phyloP scores from a whole-genome alignment of 2,113 vertebrate species.

The Mola mola region DNA sequence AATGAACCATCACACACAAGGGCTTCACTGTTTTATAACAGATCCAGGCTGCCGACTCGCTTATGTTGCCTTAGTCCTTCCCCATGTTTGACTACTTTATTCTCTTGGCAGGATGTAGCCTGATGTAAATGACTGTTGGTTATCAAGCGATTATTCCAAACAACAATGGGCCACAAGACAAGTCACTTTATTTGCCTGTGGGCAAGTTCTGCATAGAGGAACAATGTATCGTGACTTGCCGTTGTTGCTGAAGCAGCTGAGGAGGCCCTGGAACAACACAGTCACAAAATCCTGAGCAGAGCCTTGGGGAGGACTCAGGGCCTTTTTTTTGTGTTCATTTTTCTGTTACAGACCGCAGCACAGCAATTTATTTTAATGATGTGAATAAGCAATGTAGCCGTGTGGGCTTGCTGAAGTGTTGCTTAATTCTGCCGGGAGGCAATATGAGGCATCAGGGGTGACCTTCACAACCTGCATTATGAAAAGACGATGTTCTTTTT shows the following conservation, averaged over 20 bases:
- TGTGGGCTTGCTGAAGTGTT: slow-evolving; percentile 40
- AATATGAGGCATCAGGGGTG: slow-evolving; percentile 24
- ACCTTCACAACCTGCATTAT: slow-evolving; percentile 55
- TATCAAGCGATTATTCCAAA: slow-evolving; percentile 56
- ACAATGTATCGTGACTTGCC: slow-evolving; percentile 19
- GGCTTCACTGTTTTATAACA: neutral
- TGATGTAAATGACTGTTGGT: slow-evolving; percentile 33
- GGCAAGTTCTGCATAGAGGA: slow-evolving; percentile 37
- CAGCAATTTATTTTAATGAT: slow-evolving; percentile 63
- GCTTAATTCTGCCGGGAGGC: slow-evolving; percentile 53
- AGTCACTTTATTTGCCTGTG: slow-evolving; percentile 21
- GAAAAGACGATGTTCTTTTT: slow-evolving; percentile 41
- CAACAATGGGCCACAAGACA: slow-evolving; percentile 22
- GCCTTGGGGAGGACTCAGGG: slow-evolving; percentile 22
- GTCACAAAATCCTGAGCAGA: slow-evolving; percentile 50
- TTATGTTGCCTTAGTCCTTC: neutral
- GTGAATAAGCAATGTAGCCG: slow-evolving; percentile 49
- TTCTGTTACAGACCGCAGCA: slow-evolving; percentile 41
- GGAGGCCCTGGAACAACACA: slow-evolving; percentile 35
- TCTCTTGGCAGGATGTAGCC: slow-evolving; percentile 18
- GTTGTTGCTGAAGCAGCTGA: slow-evolving; percentile 37
- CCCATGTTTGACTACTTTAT: slow-evolving; percentile 13
- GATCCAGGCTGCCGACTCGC: slow-evolving; percentile 18
- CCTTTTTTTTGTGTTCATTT: slow-evolving; percentile 24
- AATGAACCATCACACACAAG: slow-evolving; percentile 3